Conservation (phyloP, 2,797 vertebrate species). For the Pseudochirops corinnae region DNA sequence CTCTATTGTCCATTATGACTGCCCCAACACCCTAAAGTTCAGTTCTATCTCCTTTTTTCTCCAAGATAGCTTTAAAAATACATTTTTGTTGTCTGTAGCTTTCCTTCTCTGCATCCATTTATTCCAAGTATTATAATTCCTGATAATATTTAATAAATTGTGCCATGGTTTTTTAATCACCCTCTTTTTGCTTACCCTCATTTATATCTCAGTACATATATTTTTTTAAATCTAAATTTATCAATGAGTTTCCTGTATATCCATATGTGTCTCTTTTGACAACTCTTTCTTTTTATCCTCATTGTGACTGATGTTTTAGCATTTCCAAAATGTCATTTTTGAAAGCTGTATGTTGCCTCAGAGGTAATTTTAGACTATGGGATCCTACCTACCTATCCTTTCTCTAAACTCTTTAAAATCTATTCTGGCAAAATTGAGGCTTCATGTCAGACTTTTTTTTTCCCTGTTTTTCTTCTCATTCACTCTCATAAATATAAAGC, state of each 20-base stretch:
- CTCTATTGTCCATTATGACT: neutral
- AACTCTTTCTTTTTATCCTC: neutral
- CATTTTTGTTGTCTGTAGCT: neutral
- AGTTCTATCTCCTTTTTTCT: neutral
- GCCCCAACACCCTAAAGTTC: neutral
- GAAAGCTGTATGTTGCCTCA: neutral
- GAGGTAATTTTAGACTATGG: neutral
- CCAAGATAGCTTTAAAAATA: neutral
- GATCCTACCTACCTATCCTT: neutral
- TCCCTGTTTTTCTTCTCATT: neutral
- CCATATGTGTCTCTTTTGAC: neutral
- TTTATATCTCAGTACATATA: neutral
- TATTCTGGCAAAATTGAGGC: neutral
- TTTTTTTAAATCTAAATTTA: neutral
- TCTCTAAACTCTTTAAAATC: neutral
- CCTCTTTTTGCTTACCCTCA: neutral
- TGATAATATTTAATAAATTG: neutral
- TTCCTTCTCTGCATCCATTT: neutral
- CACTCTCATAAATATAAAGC: neutral
- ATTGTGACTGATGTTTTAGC: neutral
- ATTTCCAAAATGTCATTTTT: neutral
- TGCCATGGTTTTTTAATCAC: neutral
- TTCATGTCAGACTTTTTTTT: neutral
- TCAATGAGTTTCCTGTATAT: neutral
- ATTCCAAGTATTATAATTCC: neutral